Evolutionary conservation across 2,888 invertebrate species (phyloP).

Genomic region (Calameuta filiformis): DNA sequence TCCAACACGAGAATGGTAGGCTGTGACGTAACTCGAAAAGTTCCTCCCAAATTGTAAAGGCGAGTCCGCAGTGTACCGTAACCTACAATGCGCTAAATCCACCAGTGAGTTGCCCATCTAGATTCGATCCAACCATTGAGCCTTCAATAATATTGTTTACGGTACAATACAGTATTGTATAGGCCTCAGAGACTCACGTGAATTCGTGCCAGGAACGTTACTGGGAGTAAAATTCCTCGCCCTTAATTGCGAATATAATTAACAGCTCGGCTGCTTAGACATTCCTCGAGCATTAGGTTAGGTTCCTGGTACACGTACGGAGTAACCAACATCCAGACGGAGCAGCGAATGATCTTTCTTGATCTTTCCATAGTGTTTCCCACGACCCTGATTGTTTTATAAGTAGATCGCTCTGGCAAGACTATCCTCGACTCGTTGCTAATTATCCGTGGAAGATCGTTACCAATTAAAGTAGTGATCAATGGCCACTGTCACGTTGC

Average conservation of each 20-base stretch:
- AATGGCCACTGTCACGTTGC: slow-evolving; percentile 25
- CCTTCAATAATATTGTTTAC: not conserved
- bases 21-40: not conserved
- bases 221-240: slow-evolving; percentile 32
- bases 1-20: not conserved
- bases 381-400: slow-evolving; percentile 55
- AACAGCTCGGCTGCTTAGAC: slow-evolving; percentile 39
- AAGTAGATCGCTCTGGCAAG: slow-evolving; percentile 50
- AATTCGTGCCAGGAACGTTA: slow-evolving; percentile 50
- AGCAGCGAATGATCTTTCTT: not conserved
- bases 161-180: not conserved
- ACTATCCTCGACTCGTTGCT: slow-evolving; percentile 52
- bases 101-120: not conserved
- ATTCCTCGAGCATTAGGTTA: not conserved
- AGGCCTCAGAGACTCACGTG: slow-evolving; percentile 15
- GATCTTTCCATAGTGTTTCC: slow-evolving; percentile 35
- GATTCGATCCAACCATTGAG: not conserved
- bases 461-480: slow-evolving; percentile 47
- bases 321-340: not conserved
- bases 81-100: slow-evolving; percentile 6
- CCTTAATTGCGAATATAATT: slow-evolving; percentile 59
- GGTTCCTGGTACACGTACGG: not conserved
- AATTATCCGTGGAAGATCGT: slow-evolving; percentile 51
- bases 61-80: not conserved
- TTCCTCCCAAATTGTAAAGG: slow-evolving; percentile 43